Evolutionary conservation across 2,797 vertebrate species (phyloP), one percentile per base, ranked within the genome.

Genomic region (Arnoldichthys spilopterus): DNA sequence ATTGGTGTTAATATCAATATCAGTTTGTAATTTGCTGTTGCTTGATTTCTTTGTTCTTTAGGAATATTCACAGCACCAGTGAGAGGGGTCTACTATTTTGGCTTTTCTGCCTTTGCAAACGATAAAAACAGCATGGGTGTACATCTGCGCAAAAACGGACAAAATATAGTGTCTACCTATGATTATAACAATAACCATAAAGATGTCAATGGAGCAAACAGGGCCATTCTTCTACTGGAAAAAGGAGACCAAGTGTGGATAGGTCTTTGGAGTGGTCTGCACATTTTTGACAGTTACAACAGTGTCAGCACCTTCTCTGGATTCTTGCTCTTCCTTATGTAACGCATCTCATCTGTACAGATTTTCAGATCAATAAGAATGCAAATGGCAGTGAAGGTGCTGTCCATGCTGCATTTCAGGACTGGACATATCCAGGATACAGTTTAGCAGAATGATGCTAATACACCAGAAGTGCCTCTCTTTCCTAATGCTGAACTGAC

Each of bases 261-360:
- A 11, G 28, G 28, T 1, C 53, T 79, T 26, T 79, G 71, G 71
- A 18, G 0, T 0, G 8, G 30, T 9, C 32, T 68, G 37, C 2
- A 73, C 9, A 79, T 79, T 59, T 79, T 79, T 67, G 77, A 79
- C 63, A 74, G 71, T 37, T 69, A 79, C 30, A 79, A 79, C 13
- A 49, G 51, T 5, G 63, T 79, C 28, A 79, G 71, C 71, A 79
- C 77, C 24, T 73, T 74, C 53, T 74, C 77, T 5, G 62, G 51
- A 9, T 79, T 79, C 37, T 40, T 78, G 47, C 45, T 69, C 47
- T 69, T 51, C 4, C 26, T 6, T 20, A n/a, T 70, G 47, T 70
- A 70, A 70, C n/a, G 28, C 18, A 22, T 1, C 22, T 20, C 30
- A 26, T 43, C 45, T 26, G 22, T n/a, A n/a, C 24, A 45, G 1